These are phyloP conservation scores for Hyperoodon ampullatus DNA, from an alignment of 2,113 vertebrate genomes.

Conservation along the genomic window DNA sequence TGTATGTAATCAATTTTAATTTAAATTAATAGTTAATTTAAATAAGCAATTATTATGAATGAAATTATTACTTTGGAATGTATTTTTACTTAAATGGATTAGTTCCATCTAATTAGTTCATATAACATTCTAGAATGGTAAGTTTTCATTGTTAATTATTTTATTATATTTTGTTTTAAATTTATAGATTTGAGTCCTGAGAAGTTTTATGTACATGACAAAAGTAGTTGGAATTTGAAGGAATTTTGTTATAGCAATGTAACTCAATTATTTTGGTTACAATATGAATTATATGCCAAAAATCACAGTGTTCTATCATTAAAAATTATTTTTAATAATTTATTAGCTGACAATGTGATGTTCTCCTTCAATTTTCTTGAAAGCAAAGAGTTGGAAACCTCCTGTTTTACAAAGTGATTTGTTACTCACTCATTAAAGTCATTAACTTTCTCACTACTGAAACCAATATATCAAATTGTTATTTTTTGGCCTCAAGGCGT, in stretches of 20 bases:
- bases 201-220: background rate
- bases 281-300: background rate
- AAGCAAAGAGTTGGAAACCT: conserved; percentile 10
- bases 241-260: background rate
- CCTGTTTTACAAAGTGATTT: conserved; percentile 18
- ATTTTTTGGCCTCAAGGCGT: background rate
- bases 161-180: background rate
- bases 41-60: background rate
- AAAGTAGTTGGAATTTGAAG: background rate
- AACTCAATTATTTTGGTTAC: background rate
- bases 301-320: background rate
- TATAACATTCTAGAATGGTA: background rate
- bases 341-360: conserved; percentile 42
- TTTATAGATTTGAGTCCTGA: background rate
- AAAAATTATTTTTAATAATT: conserved; percentile 46
- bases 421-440: conserved; percentile 21
- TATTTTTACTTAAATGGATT: background rate
- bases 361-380: conserved; percentile 59
- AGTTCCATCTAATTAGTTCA: background rate
- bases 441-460: background rate
- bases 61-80: background rate
- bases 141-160: background rate
- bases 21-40: background rate
- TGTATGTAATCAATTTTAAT: background rate
- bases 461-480: background rate